Conservation (phyloP, 2,888 invertebrate genomes). For the Sarcophaga carnaria region DNA sequence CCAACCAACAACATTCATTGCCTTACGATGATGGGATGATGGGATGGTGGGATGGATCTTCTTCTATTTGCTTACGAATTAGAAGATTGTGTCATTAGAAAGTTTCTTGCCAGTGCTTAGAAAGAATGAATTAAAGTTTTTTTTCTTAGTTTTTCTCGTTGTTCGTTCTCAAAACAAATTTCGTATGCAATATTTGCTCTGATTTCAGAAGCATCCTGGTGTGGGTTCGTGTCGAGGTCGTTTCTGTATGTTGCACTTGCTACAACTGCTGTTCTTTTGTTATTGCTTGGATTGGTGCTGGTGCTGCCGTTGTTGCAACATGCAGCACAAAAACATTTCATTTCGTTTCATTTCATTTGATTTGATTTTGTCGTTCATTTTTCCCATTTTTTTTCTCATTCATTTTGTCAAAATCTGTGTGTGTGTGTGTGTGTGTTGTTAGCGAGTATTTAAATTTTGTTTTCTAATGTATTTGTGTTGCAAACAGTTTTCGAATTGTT, state of each 20-base stretch:
- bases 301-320: not conserved
- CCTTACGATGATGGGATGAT: too few relatives aligned
- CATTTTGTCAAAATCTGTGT: constrained; percentile 59
- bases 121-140: constrained; percentile 1
- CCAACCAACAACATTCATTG: not conserved
- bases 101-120: not conserved
- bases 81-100: constrained; percentile 44
- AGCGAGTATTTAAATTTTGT: constrained; percentile 57
- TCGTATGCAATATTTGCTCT: constrained; percentile 8
- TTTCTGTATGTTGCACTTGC: constrained; percentile 22
- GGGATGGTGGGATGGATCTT: not conserved
- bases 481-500: constrained; percentile 59
- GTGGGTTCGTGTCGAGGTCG: constrained; percentile 35
- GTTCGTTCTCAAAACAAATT: not conserved
- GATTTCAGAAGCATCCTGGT: constrained; percentile 3
- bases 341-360: constrained; percentile 27
- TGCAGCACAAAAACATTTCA: constrained; percentile 37
- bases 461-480: constrained; percentile 61
- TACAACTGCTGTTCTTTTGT: not conserved
- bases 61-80: constrained; percentile 37
- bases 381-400: too few relatives aligned
- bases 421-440: not conserved
- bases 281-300: constrained; percentile 13
- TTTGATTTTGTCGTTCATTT: not conserved
- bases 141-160: constrained; percentile 5